Conservation (phyloP, 2,113 vertebrate species). For the Platanista minor region DNA sequence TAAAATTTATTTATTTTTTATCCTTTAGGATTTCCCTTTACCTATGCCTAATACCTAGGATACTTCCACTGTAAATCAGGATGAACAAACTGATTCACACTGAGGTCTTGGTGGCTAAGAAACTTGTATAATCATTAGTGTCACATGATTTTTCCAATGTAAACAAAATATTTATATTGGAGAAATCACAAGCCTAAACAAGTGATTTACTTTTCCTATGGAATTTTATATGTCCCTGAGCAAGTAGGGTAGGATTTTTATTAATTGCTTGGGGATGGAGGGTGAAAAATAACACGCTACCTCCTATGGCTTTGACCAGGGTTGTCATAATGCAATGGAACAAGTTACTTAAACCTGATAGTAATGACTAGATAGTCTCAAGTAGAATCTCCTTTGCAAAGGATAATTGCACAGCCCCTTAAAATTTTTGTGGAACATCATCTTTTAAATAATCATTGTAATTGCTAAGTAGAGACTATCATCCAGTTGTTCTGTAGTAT, state of each 20-base stretch:
- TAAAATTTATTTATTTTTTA: neutral
- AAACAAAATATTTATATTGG: neutral
- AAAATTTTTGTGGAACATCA: neutral
- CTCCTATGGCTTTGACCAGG: neutral
- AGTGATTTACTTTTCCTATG: neutral
- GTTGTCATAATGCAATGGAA: neutral
- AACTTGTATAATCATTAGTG: neutral
- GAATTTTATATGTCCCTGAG: neutral
- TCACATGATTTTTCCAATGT: neutral
- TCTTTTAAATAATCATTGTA: neutral
- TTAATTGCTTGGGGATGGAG: neutral
- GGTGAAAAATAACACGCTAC: neutral
- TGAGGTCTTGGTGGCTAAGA: neutral
- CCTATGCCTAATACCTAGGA: neutral
- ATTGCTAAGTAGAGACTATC: neutral
- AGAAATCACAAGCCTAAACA: neutral
- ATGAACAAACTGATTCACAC: neutral
- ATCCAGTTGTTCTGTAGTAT: neutral
- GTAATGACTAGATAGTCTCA: neutral
- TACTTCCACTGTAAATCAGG: too few relatives aligned
- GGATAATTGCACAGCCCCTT: neutral
- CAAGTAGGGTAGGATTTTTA: neutral
- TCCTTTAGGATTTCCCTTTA: neutral
- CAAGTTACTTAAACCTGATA: neutral
- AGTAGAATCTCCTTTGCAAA: neutral